These are phyloP conservation scores for Brachionus manjavacas DNA, from an alignment of 1,140 invertebrate genomes.

Conservation along the genomic window DNA sequence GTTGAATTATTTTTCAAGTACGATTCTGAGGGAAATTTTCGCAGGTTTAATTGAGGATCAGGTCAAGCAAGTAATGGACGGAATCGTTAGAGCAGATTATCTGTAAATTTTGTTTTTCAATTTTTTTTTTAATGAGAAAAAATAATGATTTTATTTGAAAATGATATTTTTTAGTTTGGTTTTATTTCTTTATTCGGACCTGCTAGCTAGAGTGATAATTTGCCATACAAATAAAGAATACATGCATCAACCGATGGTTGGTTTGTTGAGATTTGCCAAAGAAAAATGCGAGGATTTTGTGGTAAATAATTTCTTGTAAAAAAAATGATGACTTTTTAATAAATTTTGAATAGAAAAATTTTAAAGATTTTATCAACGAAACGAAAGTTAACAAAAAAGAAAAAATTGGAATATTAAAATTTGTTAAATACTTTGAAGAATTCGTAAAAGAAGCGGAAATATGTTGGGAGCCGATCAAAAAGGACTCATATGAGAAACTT, in stretches of 20 bases:
- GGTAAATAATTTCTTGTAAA: background rate
- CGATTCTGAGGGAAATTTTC: slow-evolving; percentile 1
- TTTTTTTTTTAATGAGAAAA: background rate
- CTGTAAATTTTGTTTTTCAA: background rate
- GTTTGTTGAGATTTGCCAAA: slow-evolving; percentile 29
- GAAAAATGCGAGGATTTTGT: slow-evolving; percentile 31
- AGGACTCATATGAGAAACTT: slow-evolving; percentile 12
- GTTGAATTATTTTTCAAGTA: background rate
- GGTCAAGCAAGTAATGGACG: slow-evolving; percentile 21
- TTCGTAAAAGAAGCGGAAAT: slow-evolving; percentile 32
- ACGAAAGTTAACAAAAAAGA: slow-evolving; percentile 66
- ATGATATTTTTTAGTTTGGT: slow-evolving; percentile 33
- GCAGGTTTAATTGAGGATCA: background rate
- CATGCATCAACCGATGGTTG: slow-evolving; percentile 39
- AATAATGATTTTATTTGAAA: background rate
- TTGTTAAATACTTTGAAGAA: slow-evolving; percentile 78
- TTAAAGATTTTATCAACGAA: slow-evolving; percentile 76
- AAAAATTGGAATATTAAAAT: slow-evolving; percentile 85
- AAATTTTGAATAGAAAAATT: slow-evolving; percentile 62
- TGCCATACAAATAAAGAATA: slow-evolving; percentile 8
- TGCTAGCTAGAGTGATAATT: background rate
- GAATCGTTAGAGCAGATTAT: slow-evolving; percentile 23
- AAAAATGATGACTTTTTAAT: background rate
- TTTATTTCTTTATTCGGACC: slow-evolving; percentile 18
- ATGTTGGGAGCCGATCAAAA: slow-evolving; percentile 41